Evolutionary conservation across 2,797 vertebrate species (phyloP), one percentile per base, ranked within the genome.

Genomic region (Poliocrania exsul): DNA sequence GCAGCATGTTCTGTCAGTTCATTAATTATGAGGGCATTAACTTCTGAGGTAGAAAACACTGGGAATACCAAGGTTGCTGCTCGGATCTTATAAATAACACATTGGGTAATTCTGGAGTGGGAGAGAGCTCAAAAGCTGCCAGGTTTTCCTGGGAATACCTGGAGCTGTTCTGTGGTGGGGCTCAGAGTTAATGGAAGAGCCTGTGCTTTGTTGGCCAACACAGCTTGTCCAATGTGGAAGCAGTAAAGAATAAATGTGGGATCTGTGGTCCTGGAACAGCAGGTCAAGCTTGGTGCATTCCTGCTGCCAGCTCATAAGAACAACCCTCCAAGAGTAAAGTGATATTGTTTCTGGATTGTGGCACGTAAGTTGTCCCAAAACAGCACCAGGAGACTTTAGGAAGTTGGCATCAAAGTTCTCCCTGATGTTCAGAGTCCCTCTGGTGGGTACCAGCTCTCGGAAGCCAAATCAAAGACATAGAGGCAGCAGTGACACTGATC

Each of bases 1-100:
- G 86, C 80, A 70, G 25, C 5, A 0, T 90, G 86, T 90, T 94
- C 85, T 83, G 90, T 84, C 81, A 88, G 81, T 6, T 92, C 88
- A 71, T 94, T 94, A 90, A 94, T 95, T 93, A 77, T 0, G 0
- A 54, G n/a, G 56, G 53, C 67, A 85, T 90, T 96, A 70, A 60
- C 86, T 95, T 90, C 67, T 0, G 0, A 80, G 78, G 25, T 54
- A 28, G 51, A 60, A 90, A 93, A 74, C 88, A 73, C 53, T 90
- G 79, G 70, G 75, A 95, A 87, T 61, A 64, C 42, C 67, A 28
- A 87, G 56, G 56, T 57, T 79, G 51, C 74, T 80, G 66, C 56
- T 84, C 4, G 13, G 35, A 28, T 38, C 24, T 72, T 79, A 42
- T 38, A 64, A 66, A 60, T 37, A 86, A 81, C n/a, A 6, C 9